These are phyloP conservation scores for Xylota segnis DNA, from an alignment of 2,888 invertebrate genomes.

Conservation along the genomic window DNA sequence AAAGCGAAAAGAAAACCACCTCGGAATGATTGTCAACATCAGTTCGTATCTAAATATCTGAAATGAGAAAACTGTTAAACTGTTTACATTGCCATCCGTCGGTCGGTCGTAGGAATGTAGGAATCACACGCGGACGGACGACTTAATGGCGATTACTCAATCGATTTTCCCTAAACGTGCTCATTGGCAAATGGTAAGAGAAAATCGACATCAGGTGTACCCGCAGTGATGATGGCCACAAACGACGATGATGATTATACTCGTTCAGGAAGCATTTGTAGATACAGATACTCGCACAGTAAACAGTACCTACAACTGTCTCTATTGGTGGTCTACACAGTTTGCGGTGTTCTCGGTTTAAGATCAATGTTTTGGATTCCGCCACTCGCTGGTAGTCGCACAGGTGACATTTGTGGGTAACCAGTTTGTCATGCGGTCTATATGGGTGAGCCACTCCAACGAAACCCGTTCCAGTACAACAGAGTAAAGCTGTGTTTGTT, in stretches of 20 bases:
- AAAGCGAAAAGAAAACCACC: conserved; percentile 32
- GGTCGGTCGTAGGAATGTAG: conserved; percentile 13
- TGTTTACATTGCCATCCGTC: conserved; percentile 21
- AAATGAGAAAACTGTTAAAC: conserved; percentile 26
- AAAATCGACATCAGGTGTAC: conserved; percentile 45
- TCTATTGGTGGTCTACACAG: conserved; percentile 24
- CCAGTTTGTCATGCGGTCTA: conserved; percentile 52
- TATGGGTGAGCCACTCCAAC: conserved; percentile 64
- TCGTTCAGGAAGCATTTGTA: conserved; percentile 29
- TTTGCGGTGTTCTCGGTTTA: conserved; percentile 26
- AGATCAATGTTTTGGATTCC: conserved; percentile 45
- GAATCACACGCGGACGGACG: conserved; percentile 27
- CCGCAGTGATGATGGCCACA: background rate
- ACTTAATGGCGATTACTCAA: conserved; percentile 60
- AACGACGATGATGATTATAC: conserved; percentile 13
- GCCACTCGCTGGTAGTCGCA: conserved; percentile 1
- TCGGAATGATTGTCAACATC: conserved; percentile 25
- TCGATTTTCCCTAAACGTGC: conserved; percentile 60
- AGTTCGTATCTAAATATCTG: conserved; percentile 25
- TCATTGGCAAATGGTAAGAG: conserved; percentile 36
- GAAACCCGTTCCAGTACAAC: conserved; percentile 10
- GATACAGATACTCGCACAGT: conserved; percentile 20
- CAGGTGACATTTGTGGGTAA: conserved; percentile 60
- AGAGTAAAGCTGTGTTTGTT: conserved; percentile 17
- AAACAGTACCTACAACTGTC: background rate